Conservation (phyloP, 2,113 vertebrate species). For the Myiopsitta monachus region DNA sequence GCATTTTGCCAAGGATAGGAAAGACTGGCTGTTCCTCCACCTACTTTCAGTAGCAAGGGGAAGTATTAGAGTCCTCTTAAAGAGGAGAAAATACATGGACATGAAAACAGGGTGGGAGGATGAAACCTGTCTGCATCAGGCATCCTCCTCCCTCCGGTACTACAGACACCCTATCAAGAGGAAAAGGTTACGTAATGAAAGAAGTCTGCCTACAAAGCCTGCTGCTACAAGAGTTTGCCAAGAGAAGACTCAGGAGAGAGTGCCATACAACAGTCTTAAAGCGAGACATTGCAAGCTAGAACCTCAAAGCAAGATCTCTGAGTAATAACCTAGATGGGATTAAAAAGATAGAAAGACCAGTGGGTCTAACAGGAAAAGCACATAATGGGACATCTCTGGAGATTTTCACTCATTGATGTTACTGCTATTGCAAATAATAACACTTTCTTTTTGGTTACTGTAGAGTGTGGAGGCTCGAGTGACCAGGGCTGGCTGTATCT, state of each 20-base stretch:
- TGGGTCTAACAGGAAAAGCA: background rate
- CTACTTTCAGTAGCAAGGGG: slow-evolving; percentile 58
- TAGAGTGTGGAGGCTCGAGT: background rate
- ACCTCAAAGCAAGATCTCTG: background rate
- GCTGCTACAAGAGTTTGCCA: slow-evolving; percentile 64
- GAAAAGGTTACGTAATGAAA: slow-evolving; percentile 64
- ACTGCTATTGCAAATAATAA: background rate
- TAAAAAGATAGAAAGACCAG: background rate
- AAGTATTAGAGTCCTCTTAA: slow-evolving; percentile 54
- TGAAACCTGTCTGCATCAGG: slow-evolving; percentile 61
- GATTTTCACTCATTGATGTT: background rate
- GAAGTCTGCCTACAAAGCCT: slow-evolving; percentile 68
- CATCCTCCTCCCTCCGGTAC: slow-evolving; percentile 61
- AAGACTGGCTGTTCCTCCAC: slow-evolving; percentile 60
- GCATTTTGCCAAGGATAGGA: slow-evolving; percentile 52
- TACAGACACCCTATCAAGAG: slow-evolving; percentile 67
- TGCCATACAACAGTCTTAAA: slow-evolving; percentile 35
- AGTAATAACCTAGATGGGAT: background rate
- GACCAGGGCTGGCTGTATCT: background rate
- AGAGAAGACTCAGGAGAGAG: slow-evolving; percentile 12
- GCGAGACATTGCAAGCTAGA: background rate
- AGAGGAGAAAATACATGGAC: slow-evolving; percentile 62
- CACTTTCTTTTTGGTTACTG: background rate
- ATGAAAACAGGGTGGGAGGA: slow-evolving; percentile 67
- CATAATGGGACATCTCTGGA: background rate